Evolutionary conservation across 2,113 vertebrate species (phyloP).

Genomic region (Butastur rufipennis): DNA sequence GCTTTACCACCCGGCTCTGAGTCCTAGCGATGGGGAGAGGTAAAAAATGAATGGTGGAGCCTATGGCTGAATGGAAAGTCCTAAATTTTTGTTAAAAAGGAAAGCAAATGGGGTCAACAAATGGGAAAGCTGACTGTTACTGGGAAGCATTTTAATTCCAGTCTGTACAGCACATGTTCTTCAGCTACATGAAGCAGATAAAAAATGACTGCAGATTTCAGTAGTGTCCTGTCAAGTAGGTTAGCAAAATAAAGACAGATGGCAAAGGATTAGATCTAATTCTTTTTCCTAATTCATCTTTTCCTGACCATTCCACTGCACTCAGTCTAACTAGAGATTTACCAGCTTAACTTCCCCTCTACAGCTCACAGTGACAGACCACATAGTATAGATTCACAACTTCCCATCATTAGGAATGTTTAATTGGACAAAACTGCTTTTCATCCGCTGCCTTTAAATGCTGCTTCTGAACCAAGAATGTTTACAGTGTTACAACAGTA

Average conservation of each 20-base stretch:
- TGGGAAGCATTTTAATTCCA: background rate
- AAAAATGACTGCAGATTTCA: background rate
- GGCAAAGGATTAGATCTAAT: conserved; percentile 38
- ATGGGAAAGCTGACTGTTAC: background rate
- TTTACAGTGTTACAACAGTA: background rate
- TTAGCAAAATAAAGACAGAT: conserved; percentile 47
- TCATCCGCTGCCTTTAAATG: background rate
- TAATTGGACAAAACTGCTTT: background rate
- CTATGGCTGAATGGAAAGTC: background rate
- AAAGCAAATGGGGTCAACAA: background rate
- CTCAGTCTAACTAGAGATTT: background rate
- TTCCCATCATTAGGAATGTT: conserved; percentile 16
- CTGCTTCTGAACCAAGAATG: background rate
- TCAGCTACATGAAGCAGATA: background rate
- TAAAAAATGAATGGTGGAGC: background rate
- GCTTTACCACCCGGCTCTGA: background rate
- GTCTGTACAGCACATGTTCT: background rate
- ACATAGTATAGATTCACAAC: background rate
- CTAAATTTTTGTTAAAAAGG: background rate
- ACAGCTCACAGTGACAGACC: background rate
- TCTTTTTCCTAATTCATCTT: conserved; percentile 12
- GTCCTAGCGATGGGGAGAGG: background rate
- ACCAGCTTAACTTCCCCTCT: background rate
- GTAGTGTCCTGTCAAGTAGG: background rate
- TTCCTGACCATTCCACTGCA: background rate